A percentile compares a stretch with the other conserved stretches of the same genome.
Conservation (phyloP, 2,113 vertebrate species). For the Nothoprocta perdicaria region DNA sequence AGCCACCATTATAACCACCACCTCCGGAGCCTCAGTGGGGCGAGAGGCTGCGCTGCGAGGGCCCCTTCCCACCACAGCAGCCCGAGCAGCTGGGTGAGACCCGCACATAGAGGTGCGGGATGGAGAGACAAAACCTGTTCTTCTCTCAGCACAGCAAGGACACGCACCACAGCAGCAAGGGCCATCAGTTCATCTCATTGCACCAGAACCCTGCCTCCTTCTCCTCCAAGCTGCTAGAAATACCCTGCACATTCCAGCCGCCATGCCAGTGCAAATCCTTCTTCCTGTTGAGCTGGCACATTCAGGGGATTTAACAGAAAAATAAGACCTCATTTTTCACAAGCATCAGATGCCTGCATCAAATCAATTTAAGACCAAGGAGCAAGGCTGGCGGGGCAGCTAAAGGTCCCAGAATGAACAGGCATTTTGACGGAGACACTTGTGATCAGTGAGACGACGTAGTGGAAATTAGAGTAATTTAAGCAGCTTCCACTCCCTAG, state of each 20-base stretch:
- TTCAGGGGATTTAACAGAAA: background rate
- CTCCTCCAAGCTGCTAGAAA: background rate
- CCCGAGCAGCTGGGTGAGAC: too few relatives aligned
- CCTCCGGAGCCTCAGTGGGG: too few relatives aligned
- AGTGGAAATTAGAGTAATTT: accelerated
- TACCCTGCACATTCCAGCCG: background rate
- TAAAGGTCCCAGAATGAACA: accelerated
- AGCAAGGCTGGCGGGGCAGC: accelerated
- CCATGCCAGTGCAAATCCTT: background rate
- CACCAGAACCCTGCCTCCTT: background rate
- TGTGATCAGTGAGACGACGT: accelerated
- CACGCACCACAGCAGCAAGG: background rate
- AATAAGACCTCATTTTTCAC: accelerated
- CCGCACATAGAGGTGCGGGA: background rate
- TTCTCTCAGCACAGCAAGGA: background rate
- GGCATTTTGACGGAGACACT: accelerated
- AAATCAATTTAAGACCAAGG: accelerated
- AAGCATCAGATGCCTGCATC: background rate
- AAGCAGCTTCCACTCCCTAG: accelerated
- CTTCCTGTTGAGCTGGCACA: accelerated
- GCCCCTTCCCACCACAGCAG: too few relatives aligned
- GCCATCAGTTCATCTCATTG: too few relatives aligned
- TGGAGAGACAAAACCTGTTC: background rate
- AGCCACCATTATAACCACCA: too few relatives aligned
- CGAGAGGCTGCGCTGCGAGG: too few relatives aligned